phyloP scores from a whole-genome alignment of 2,113 vertebrate species.

The Pontoporia blainvillei region DNA sequence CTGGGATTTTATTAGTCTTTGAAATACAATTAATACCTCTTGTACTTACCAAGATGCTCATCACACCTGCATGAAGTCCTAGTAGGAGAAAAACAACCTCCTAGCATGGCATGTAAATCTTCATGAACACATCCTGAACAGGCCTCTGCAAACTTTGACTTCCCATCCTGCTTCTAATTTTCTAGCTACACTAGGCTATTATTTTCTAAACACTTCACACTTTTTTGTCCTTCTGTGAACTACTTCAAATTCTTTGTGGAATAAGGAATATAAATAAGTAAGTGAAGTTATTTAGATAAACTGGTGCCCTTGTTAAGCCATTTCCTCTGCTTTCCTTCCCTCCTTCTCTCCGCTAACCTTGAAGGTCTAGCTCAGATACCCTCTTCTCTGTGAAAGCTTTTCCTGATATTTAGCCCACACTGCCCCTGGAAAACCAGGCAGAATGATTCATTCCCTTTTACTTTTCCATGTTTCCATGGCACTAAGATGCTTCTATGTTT shows the following conservation, averaged over 20 bases:
- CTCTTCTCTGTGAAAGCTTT: background rate
- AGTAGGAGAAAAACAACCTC: background rate
- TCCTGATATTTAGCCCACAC: constrained; percentile 12
- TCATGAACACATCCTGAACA: background rate
- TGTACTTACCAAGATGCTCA: background rate
- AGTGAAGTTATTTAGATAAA: background rate
- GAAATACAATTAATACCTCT: background rate
- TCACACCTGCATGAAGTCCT: background rate
- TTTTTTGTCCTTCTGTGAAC: background rate
- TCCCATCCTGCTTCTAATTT: background rate
- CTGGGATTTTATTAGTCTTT: background rate
- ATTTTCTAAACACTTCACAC: background rate
- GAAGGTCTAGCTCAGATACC: background rate
- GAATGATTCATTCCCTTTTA: constrained; percentile 6
- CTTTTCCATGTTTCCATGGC: background rate
- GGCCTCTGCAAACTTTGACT: background rate
- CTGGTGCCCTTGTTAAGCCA: background rate
- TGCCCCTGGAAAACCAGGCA: background rate
- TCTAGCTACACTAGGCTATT: background rate
- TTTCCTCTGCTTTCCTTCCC: background rate
- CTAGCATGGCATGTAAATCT: background rate
- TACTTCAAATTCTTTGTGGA: background rate
- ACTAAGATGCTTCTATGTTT: background rate
- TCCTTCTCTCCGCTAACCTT: background rate
- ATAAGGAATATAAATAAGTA: background rate